Evolutionary conservation across 2,888 invertebrate species (phyloP).

Genomic region (Arrhopalites spinosus): DNA sequence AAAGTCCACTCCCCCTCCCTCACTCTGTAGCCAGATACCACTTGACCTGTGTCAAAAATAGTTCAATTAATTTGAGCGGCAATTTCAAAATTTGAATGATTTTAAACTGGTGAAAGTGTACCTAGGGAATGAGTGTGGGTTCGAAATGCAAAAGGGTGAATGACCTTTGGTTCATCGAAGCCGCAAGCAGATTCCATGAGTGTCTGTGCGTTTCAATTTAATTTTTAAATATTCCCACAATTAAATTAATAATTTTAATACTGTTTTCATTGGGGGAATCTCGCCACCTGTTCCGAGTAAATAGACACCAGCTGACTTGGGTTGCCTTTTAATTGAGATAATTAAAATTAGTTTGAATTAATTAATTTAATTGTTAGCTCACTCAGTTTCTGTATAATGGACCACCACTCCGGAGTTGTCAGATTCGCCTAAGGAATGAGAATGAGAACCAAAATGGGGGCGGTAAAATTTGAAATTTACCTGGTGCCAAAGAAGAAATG

Average conservation of each 20-base stretch:
- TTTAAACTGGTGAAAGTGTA: no score
- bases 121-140: constrained; percentile 92
- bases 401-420: constrained; percentile 85
- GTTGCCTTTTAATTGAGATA: constrained; percentile 68
- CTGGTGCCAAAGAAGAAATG: constrained; percentile 57
- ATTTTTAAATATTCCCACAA: no score
- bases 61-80: no score
- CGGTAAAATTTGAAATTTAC: background rate
- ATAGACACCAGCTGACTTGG: constrained; percentile 87
- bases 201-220: no score
- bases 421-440: constrained; percentile 63
- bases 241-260: no score
- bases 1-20: constrained; percentile 76
- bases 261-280: constrained; percentile 70
- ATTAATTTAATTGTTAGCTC: constrained; percentile 58
- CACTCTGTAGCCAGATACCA: constrained; percentile 82
- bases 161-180: constrained; percentile 76
- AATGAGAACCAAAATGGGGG: no score
- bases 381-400: constrained; percentile 75
- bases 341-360: constrained; percentile 9
- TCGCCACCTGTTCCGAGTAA: constrained; percentile 84
- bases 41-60: constrained; percentile 66
- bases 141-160: constrained; percentile 94
- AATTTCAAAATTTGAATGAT: no score
- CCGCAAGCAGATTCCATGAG: constrained; percentile 91